Conservation (phyloP, 2,797 vertebrate species). For the Bovichtus diacanthus region DNA sequence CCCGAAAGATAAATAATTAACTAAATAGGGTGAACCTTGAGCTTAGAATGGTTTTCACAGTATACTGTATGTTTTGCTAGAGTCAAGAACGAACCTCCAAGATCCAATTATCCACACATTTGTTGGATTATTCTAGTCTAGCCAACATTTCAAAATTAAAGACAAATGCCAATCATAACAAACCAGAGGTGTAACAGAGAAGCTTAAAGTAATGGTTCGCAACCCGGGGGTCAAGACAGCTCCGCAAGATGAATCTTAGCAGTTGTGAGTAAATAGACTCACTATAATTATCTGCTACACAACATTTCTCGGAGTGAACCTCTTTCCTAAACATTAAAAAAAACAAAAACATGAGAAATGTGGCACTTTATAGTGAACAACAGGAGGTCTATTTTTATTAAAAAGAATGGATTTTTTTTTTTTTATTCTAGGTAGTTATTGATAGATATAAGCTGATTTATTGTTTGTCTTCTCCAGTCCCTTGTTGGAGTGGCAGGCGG, state of each 20-base stretch:
- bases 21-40: background rate
- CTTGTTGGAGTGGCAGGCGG: constrained; percentile 93
- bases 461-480: constrained; percentile 79
- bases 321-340: no score
- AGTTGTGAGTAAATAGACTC: background rate
- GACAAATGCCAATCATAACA: background rate
- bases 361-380: no score
- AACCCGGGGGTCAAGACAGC: background rate
- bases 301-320: no score
- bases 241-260: background rate
- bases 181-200: background rate
- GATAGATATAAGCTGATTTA: background rate
- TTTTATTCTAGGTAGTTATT: background rate
- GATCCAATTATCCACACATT: background rate
- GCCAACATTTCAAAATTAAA: background rate
- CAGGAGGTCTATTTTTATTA: no score
- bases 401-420: no score
- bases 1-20: background rate
- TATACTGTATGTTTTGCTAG: background rate
- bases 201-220: background rate
- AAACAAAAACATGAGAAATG: no score
- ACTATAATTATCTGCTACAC: no score
- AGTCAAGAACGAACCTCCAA: background rate
- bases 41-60: background rate
- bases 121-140: background rate